These are phyloP conservation scores for Thymelicus acteon DNA, from an alignment of 2,888 invertebrate species.

Conservation along the genomic window DNA sequence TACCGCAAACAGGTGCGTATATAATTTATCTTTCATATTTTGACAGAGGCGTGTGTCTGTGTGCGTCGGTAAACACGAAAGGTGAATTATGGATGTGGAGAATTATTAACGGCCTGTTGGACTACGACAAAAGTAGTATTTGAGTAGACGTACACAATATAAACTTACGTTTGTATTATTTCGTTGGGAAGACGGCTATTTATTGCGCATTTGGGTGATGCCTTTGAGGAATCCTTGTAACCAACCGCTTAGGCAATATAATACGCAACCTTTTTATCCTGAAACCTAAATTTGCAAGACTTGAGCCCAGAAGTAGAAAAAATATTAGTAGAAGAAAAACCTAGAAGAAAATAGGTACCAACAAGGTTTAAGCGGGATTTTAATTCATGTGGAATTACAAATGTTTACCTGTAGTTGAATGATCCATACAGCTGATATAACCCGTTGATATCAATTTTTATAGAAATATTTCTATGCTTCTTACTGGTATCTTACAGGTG, in stretches of 20 bases:
- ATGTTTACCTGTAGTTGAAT: too few relatives aligned
- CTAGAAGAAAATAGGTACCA: too few relatives aligned
- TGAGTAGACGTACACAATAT: slow-evolving; percentile 21
- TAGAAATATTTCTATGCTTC: too few relatives aligned
- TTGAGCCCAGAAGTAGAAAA: too few relatives aligned
- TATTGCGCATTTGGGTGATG: not conserved
- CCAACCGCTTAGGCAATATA: not conserved
- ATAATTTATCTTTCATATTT: slow-evolving; percentile 37
- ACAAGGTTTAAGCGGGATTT: too few relatives aligned
- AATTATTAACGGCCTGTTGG: slow-evolving; percentile 35
- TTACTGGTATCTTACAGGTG: too few relatives aligned
- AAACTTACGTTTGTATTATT: slow-evolving; percentile 6
- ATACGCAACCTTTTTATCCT: too few relatives aligned
- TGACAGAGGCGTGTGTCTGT: slow-evolving; percentile 30
- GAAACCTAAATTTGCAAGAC: too few relatives aligned
- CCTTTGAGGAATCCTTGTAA: not conserved
- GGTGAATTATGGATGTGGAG: slow-evolving; percentile 33
- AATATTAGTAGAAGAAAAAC: too few relatives aligned
- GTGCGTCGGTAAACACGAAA: slow-evolving; percentile 35
- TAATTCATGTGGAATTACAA: too few relatives aligned
- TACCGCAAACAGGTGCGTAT: slow-evolving; percentile 32
- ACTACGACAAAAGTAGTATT: slow-evolving; percentile 30
- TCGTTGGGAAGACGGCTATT: not conserved
- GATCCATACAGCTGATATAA: too few relatives aligned
- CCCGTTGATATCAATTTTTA: too few relatives aligned